Evolutionary conservation across 92 coral and sea anemone genomes (phyloP).

Genomic region (Heliopora coerulea): DNA sequence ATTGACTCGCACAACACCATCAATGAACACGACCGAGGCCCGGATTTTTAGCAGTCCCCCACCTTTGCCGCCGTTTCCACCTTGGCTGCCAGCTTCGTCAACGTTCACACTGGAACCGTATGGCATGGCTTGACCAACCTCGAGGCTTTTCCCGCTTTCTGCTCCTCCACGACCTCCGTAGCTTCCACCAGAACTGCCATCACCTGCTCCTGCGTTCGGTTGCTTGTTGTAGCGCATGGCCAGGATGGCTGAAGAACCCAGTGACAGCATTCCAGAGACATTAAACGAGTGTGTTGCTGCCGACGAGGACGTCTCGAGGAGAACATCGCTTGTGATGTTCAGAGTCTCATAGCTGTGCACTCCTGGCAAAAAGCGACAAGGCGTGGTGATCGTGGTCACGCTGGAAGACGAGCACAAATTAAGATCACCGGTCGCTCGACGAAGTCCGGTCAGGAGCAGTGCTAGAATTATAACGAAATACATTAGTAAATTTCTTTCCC

Average conservation of each 20-base stretch:
- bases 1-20: constrained; percentile 18
- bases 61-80: constrained; percentile 25
- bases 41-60: constrained; percentile 26
- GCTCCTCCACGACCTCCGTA: constrained; percentile 40
- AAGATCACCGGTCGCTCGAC: background rate
- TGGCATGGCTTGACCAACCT: background rate
- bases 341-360: constrained; percentile 1
- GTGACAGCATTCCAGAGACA: background rate
- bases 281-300: constrained; percentile 8
- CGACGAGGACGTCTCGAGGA: constrained; percentile 4
- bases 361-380: constrained; percentile 31
- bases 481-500: too few relatives aligned
- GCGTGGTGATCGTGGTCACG: background rate
- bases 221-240: constrained; percentile 9
- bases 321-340: constrained; percentile 19
- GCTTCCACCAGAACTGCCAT: constrained; percentile 33
- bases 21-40: background rate
- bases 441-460: too few relatives aligned
- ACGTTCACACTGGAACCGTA: constrained; percentile 17
- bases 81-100: constrained; percentile 15
- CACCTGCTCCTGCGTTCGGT: constrained; percentile 7
- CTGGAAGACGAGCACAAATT: background rate
- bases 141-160: constrained; percentile 23
- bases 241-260: constrained; percentile 7
- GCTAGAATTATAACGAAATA: too few relatives aligned